Evolutionary conservation across 2,113 vertebrate species (phyloP).

Genomic region (Leucoraja erinaceus): DNA sequence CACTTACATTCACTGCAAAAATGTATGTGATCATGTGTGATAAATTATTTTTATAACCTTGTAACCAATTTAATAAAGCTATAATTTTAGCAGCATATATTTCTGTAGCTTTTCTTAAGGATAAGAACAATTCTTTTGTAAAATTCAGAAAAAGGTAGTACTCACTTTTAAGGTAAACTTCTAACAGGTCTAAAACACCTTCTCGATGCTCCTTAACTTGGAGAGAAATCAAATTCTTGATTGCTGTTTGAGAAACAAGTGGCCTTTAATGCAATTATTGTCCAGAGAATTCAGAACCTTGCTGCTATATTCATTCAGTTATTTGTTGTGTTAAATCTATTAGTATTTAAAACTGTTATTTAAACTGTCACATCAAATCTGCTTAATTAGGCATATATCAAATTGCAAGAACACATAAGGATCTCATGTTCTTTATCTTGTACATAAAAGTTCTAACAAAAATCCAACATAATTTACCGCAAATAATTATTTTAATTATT

Average conservation of each 20-base stretch:
- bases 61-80: neutral
- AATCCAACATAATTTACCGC: neutral
- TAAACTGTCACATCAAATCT: neutral
- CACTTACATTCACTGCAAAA: neutral
- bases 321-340: neutral
- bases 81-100: neutral
- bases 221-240: constrained; percentile 65
- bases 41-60: neutral
- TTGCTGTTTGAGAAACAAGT: constrained; percentile 58
- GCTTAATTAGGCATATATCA: neutral
- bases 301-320: neutral
- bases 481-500: neutral
- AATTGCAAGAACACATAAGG: neutral
- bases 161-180: constrained; percentile 83
- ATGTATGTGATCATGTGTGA: neutral
- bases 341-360: neutral
- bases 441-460: neutral
- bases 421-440: neutral
- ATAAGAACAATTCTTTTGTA: neutral
- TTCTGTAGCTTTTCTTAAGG: neutral
- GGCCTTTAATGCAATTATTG: constrained; percentile 15
- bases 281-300: neutral
- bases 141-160: neutral
- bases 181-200: constrained; percentile 79
- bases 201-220: constrained; percentile 84